Conservation (phyloP, 1,140 invertebrate species). For the Brachionus calyciflorus region DNA sequence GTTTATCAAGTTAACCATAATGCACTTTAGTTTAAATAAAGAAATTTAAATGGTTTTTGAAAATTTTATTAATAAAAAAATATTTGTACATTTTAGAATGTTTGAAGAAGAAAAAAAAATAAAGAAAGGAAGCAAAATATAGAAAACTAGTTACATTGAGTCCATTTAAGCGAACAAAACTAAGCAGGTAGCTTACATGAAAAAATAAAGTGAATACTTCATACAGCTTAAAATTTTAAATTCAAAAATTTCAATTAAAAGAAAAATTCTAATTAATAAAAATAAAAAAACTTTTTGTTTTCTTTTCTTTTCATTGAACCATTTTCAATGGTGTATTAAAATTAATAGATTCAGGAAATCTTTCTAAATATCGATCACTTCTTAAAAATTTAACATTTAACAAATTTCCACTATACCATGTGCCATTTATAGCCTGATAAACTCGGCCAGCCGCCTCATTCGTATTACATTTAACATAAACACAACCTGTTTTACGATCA, state of each 20-base stretch:
- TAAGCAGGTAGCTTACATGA: background rate
- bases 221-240: background rate
- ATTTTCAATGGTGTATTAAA: slow-evolving; percentile 7
- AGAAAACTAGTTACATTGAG: background rate
- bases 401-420: slow-evolving; percentile 42
- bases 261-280: background rate
- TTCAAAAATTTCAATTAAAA: too few species aligned
- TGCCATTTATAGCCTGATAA: slow-evolving; percentile 38
- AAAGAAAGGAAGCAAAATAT: background rate
- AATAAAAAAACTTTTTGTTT: background rate
- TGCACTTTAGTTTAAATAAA: too few species aligned
- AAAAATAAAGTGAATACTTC: too few species aligned
- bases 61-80: background rate
- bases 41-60: too few species aligned
- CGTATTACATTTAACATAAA: slow-evolving; percentile 37
- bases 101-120: background rate
- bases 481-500: slow-evolving; percentile 37
- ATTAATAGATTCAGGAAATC: slow-evolving; percentile 42
- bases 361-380: slow-evolving; percentile 39
- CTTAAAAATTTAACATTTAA: slow-evolving; percentile 45
- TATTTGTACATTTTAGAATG: slow-evolving; percentile 17
- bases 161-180: background rate
- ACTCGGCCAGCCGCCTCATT: slow-evolving; percentile 38
- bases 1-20: too few species aligned
- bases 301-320: background rate